phyloP scores from a whole-genome alignment of 1,140 invertebrate genomes.

The Drosophila biarmipes region DNA sequence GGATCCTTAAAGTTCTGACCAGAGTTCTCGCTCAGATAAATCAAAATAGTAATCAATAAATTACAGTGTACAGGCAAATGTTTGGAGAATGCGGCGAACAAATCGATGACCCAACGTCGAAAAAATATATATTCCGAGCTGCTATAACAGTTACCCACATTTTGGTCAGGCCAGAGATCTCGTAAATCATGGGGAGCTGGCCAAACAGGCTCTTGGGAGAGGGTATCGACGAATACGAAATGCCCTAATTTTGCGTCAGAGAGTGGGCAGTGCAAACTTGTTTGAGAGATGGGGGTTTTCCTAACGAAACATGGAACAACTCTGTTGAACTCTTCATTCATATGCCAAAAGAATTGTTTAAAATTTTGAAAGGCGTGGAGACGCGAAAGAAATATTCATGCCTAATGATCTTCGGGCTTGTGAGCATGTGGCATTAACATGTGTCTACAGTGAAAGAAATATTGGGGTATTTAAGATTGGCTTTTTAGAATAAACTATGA shows the following conservation, averaged over 20 bases:
- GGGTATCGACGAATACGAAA: conserved; percentile 15
- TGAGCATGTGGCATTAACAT: conserved; percentile 4
- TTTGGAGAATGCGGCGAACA: conserved; percentile 38
- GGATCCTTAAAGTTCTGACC: conserved; percentile 14
- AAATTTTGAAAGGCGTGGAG: conserved; percentile 12
- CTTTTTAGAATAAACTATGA: too few species aligned
- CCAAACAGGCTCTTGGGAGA: conserved; percentile 9
- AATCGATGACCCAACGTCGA: conserved; percentile 63
- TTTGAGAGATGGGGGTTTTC: not conserved
- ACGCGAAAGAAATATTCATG: conserved; percentile 11
- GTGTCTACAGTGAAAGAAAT: conserved; percentile 10
- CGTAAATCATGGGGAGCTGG: conserved; percentile 64
- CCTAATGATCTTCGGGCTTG: conserved; percentile 22
- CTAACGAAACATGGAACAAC: conserved; percentile 1
- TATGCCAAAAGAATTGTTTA: conserved; percentile 1
- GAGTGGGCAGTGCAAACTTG: conserved; percentile 18
- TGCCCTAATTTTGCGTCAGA: conserved; percentile 7
- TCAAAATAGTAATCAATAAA: conserved; percentile 70
- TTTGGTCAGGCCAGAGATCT: conserved; percentile 50
- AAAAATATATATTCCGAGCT: conserved; percentile 27
- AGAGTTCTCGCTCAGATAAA: conserved; percentile 61
- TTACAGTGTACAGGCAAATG: conserved; percentile 41
- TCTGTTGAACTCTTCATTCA: conserved; percentile 14
- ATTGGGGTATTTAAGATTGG: too few species aligned
- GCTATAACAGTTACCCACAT: conserved; percentile 76